Conservation (phyloP, 2,113 vertebrate species). For the Pelecanus crispus region DNA sequence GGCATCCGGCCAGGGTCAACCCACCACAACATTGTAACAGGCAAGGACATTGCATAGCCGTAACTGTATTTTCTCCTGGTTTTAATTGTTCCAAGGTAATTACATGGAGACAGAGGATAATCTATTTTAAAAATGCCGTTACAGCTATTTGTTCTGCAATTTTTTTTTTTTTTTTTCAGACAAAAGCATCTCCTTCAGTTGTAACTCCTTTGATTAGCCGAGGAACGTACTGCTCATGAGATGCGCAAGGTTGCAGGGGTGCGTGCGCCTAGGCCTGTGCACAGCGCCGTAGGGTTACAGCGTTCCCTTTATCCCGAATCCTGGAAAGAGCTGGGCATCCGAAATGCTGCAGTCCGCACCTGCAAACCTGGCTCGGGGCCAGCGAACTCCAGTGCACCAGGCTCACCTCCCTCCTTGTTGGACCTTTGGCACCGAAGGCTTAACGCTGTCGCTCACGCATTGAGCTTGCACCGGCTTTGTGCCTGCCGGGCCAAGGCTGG, state of each 20-base stretch:
- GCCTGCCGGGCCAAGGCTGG: background rate
- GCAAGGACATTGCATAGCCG: background rate
- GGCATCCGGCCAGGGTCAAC: too few relatives aligned
- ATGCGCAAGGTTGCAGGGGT: background rate
- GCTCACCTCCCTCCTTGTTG: background rate
- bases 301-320: background rate
- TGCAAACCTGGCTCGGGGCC: background rate
- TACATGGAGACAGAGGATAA: background rate
- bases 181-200: background rate
- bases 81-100: background rate
- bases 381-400: background rate
- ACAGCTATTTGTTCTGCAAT: background rate
- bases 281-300: accelerated
- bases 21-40: accelerated
- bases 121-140: background rate
- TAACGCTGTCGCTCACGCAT: accelerated
- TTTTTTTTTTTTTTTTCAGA: background rate
- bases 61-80: background rate
- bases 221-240: background rate
- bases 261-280: background rate
- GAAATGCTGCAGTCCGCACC: background rate
- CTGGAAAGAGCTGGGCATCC: background rate
- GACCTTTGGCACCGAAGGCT: background rate
- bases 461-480: background rate
- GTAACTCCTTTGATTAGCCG: background rate